These are phyloP conservation scores for Zosterops japonicus DNA, from an alignment of 2,113 vertebrate species.

Conservation along the genomic window DNA sequence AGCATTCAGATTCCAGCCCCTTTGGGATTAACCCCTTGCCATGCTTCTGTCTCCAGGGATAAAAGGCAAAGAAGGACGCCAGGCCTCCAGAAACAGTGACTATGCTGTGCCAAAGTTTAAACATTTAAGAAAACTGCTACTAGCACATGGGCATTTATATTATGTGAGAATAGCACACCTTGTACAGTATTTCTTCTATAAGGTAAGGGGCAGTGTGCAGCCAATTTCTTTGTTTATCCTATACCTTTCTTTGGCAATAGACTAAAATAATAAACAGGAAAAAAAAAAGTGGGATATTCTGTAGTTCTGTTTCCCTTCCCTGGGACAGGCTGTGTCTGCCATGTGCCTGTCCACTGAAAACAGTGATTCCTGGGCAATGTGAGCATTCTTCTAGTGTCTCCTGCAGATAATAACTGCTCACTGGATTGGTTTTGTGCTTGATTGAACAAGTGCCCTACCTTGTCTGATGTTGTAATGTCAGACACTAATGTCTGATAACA, in stretches of 20 bases:
- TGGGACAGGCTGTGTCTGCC: background rate
- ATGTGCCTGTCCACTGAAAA: background rate
- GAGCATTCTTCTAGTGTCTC: background rate
- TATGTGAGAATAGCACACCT: slow-evolving; percentile 97
- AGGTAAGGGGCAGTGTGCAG: slow-evolving; percentile 75
- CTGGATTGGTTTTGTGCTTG: background rate
- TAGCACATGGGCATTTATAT: slow-evolving; percentile 97
- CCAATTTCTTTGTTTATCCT: background rate
- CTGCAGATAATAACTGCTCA: background rate
- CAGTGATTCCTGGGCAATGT: background rate
- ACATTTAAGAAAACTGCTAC: slow-evolving; percentile 90
- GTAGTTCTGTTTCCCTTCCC: background rate
- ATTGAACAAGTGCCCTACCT: background rate
- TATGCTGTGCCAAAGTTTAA: slow-evolving; percentile 97
- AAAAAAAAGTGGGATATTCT: background rate
- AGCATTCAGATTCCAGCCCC: background rate
- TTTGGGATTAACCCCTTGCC: background rate
- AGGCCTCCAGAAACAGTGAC: slow-evolving; percentile 96
- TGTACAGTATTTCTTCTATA: slow-evolving; percentile 99
- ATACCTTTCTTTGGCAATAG: background rate
- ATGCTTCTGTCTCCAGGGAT: slow-evolving; percentile 78
- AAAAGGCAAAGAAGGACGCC: slow-evolving; percentile 96
- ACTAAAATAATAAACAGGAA: background rate
- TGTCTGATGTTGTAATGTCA: background rate
- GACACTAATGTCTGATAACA: background rate